These are phyloP conservation scores for Ictalurus punctatus DNA, from an alignment of 2,113 vertebrate species.

Conservation along the genomic window DNA sequence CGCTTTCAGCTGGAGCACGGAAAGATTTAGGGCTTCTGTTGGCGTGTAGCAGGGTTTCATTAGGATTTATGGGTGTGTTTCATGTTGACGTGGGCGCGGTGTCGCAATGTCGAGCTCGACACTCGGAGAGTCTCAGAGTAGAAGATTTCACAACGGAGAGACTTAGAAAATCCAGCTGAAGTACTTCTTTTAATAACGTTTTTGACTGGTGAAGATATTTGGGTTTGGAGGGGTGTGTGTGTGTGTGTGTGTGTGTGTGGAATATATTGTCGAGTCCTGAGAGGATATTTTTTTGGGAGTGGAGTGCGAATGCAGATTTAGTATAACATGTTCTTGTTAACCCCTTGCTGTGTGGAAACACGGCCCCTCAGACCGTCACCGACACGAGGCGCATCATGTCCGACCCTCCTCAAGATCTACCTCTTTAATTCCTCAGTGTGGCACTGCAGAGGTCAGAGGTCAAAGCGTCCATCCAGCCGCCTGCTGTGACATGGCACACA, in stretches of 20 bases:
- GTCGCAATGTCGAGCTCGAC: not conserved
- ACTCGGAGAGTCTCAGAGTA: not conserved
- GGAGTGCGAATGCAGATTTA: not conserved
- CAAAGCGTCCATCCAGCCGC: not conserved
- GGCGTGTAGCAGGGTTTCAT: not conserved
- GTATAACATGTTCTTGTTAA: not conserved
- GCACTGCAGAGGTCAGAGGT: not conserved
- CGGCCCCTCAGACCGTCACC: not conserved
- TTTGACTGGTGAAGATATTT: not conserved
- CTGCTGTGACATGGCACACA: not conserved
- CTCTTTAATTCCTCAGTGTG: not conserved
- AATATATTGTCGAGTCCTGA: not conserved
- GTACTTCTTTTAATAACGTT: not conserved
- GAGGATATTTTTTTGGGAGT: not conserved
- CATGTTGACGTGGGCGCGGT: not conserved
- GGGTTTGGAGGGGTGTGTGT: no score
- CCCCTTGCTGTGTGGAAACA: not conserved
- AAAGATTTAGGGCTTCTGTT: not conserved
- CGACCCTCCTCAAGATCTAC: not conserved
- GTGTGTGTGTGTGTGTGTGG: no score
- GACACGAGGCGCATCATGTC: not conserved
- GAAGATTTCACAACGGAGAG: not conserved
- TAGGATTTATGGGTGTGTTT: slow-evolving; percentile 15
- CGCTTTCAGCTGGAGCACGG: not conserved
- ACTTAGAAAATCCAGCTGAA: not conserved